Evolutionary conservation across 2,113 vertebrate species (phyloP).

Genomic region (Athene cunicularia): DNA sequence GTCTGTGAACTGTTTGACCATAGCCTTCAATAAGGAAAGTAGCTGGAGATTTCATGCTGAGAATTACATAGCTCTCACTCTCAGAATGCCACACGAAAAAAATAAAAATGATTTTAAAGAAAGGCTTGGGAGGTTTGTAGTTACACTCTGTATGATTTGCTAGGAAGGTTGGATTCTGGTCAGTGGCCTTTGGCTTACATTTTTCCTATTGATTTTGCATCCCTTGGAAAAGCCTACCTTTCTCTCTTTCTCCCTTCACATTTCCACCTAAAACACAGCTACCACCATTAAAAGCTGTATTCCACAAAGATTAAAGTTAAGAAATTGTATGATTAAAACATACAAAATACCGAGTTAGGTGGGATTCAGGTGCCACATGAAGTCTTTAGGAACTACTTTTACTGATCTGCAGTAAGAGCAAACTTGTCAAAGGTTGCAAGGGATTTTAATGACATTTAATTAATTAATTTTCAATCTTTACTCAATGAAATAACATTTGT

Average conservation of each 20-base stretch:
- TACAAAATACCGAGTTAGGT: not conserved
- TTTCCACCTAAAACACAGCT: not conserved
- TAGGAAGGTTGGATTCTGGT: not conserved
- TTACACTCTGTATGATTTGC: not conserved
- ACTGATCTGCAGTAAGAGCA: not conserved
- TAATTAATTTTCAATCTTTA: conserved; percentile 64
- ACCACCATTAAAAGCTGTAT: not conserved
- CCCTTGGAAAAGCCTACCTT: not conserved
- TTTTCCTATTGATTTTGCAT: not conserved
- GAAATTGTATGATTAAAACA: not conserved
- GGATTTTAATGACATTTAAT: conserved; percentile 63
- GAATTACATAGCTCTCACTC: not conserved
- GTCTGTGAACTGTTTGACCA: not conserved
- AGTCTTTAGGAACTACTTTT: not conserved
- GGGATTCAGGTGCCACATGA: not conserved
- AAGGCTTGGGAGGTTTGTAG: not conserved
- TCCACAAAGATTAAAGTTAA: not conserved
- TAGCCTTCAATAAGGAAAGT: not conserved
- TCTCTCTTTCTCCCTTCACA: not conserved
- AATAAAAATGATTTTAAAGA: not conserved
- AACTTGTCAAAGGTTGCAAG: conserved; percentile 54
- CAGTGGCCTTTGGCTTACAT: not conserved
- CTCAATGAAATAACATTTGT: conserved; percentile 64
- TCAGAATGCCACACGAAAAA: not conserved
- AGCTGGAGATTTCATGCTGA: not conserved